Percentiles rank a stretch among this genome's conserved stretches.
Evolutionary conservation across 2,888 invertebrate genomes (phyloP).

Genomic region (Bruchidius siliquastri): DNA sequence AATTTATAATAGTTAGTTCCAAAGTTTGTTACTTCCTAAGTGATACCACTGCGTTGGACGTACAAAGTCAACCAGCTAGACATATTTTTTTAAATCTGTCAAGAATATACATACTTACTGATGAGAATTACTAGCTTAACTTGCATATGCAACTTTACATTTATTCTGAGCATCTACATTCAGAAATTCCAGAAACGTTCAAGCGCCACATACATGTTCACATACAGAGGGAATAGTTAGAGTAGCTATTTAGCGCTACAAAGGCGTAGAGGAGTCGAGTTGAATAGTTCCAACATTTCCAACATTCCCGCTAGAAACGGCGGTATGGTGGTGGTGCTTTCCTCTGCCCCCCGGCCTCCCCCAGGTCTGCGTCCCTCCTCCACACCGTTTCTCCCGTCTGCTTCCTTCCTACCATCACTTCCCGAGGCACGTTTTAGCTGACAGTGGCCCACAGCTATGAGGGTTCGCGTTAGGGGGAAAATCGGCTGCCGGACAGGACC

Average conservation of each 20-base stretch:
- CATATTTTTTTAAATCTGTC: too few species aligned
- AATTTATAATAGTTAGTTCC: too few species aligned
- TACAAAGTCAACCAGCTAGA: too few species aligned
- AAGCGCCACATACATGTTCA: not conserved
- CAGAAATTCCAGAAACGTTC: not conserved
- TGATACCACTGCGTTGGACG: too few species aligned
- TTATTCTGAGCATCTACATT: too few species aligned
- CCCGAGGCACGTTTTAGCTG: constrained; percentile 34
- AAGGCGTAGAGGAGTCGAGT: constrained; percentile 20
- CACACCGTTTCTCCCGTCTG: constrained; percentile 20
- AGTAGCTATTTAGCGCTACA: constrained; percentile 22
- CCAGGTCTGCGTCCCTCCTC: constrained; percentile 20
- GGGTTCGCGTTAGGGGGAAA: constrained; percentile 33
- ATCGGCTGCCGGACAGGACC: constrained; percentile 4
- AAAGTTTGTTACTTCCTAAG: too few species aligned
- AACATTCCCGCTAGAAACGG: constrained; percentile 11
- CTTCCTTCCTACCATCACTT: constrained; percentile 18
- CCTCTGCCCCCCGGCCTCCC: constrained; percentile 22
- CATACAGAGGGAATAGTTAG: constrained; percentile 15
- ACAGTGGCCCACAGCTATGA: constrained; percentile 44
- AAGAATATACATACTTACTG: too few species aligned
- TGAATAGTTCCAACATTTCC: constrained; percentile 27
- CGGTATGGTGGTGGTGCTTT: constrained; percentile 13
- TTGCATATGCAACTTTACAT: too few species aligned
- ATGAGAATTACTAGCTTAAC: too few species aligned